phyloP scores from a whole-genome alignment of 2,797 vertebrate genomes.

The Enteromius trimaculatus region DNA sequence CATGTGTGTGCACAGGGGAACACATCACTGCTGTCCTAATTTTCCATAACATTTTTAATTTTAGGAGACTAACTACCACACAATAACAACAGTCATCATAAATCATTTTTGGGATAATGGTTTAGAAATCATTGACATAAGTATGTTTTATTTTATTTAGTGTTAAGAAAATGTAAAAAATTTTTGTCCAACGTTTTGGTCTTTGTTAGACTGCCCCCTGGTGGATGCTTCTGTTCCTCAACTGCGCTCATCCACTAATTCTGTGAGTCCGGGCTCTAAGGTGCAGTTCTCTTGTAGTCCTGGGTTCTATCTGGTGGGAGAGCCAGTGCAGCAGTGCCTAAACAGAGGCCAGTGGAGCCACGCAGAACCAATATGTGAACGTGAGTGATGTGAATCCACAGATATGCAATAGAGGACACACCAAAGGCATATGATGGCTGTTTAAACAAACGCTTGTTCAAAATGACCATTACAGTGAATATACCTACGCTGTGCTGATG shows the following conservation, averaged over 20 bases:
- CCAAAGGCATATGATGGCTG: not conserved
- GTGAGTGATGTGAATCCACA: slow-evolving; percentile 77
- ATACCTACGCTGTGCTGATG: not conserved
- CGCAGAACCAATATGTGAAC: slow-evolving; percentile 89
- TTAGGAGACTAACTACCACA: not conserved
- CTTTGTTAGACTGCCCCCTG: slow-evolving; percentile 85
- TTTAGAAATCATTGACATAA: not conserved
- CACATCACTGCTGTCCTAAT: not conserved
- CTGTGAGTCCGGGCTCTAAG: slow-evolving; percentile 87
- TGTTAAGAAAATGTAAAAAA: not conserved
- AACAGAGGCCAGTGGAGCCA: slow-evolving; percentile 95
- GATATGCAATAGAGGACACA: not conserved
- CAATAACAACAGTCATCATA: not conserved
- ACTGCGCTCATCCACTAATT: slow-evolving; percentile 79
- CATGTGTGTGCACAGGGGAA: not conserved
- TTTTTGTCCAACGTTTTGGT: not conserved
- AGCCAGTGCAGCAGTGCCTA: slow-evolving; percentile 88
- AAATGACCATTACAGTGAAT: not conserved
- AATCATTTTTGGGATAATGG: not conserved
- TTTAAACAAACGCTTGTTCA: not conserved
- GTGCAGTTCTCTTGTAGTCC: slow-evolving; percentile 91
- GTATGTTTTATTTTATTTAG: not conserved
- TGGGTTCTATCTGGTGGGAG: slow-evolving; percentile 94
- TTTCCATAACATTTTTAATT: not conserved
- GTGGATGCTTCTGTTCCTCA: slow-evolving; percentile 84